Conservation (phyloP, 2,888 invertebrate genomes). For the Coronaproctus castanopsis region DNA sequence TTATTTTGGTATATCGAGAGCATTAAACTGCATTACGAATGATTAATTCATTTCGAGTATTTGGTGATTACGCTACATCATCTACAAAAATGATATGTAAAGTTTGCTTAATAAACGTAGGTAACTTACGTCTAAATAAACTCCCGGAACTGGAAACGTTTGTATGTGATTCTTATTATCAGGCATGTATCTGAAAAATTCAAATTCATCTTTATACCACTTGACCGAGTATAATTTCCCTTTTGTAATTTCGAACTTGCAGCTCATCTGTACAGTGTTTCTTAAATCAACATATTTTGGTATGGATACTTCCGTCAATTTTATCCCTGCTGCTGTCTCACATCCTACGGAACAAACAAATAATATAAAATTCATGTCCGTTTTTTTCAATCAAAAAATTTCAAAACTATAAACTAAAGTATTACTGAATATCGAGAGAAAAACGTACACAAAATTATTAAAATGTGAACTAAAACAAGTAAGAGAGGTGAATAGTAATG, state of each 20-base stretch:
- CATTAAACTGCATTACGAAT: too few relatives aligned
- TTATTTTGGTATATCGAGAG: too few relatives aligned
- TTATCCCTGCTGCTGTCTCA: neutral
- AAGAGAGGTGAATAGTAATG: too few relatives aligned
- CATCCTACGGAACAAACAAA: neutral
- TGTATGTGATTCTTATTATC: neutral
- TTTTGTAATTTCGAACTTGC: conserved; percentile 8
- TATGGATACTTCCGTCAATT: conserved; percentile 7
- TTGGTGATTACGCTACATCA: too few relatives aligned
- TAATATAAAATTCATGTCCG: too few relatives aligned
- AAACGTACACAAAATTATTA: neutral
- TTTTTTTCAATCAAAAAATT: too few relatives aligned
- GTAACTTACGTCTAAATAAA: conserved; percentile 9
- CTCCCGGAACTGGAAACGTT: conserved; percentile 9
- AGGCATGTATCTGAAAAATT: conserved; percentile 11
- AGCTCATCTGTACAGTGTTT: conserved; percentile 5
- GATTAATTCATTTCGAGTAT: too few relatives aligned
- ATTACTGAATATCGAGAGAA: too few relatives aligned
- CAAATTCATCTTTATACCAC: conserved; percentile 12
- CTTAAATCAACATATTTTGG: conserved; percentile 3
- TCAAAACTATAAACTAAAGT: too few relatives aligned
- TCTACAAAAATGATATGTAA: too few relatives aligned
- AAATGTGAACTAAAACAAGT: neutral
- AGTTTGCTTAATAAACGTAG: too few relatives aligned
- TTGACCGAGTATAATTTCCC: conserved; percentile 9